Evolutionary conservation across 2,113 vertebrate species (phyloP).

Genomic region (Rhombomys opimus): DNA sequence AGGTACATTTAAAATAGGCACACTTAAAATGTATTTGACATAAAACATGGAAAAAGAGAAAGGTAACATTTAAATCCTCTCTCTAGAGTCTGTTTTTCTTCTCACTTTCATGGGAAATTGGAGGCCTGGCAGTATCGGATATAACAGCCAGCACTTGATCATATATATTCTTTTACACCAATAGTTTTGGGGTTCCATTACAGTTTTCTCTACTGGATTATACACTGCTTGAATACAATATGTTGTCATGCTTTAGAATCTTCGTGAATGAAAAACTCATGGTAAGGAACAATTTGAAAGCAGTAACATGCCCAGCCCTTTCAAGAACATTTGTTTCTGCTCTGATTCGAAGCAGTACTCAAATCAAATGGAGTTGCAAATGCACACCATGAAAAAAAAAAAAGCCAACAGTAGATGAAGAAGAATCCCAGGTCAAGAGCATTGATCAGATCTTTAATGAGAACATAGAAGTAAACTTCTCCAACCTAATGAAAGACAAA

Average conservation of each 20-base stretch:
- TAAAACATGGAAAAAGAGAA: neutral
- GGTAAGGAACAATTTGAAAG: neutral
- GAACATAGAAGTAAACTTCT: neutral
- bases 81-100: constrained; percentile 16
- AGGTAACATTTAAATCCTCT: neutral
- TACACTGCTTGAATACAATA: neutral
- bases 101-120: neutral
- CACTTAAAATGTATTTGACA: neutral
- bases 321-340: neutral
- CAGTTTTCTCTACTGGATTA: neutral
- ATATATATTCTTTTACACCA: neutral
- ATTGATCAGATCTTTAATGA: neutral
- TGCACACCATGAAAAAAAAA: neutral
- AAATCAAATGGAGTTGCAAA: neutral
- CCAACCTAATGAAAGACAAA: neutral
- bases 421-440: neutral
- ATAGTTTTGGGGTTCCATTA: neutral
- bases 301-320: neutral
- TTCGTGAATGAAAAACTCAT: constrained; percentile 10
- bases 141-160: neutral
- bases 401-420: neutral
- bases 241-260: neutral
- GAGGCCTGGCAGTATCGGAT: neutral
- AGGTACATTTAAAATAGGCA: neutral
- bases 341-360: neutral